Evolutionary conservation across 2,888 invertebrate species (phyloP), one percentile per base, ranked within the genome.

Genomic region (Temnothorax rugatulus): DNA sequence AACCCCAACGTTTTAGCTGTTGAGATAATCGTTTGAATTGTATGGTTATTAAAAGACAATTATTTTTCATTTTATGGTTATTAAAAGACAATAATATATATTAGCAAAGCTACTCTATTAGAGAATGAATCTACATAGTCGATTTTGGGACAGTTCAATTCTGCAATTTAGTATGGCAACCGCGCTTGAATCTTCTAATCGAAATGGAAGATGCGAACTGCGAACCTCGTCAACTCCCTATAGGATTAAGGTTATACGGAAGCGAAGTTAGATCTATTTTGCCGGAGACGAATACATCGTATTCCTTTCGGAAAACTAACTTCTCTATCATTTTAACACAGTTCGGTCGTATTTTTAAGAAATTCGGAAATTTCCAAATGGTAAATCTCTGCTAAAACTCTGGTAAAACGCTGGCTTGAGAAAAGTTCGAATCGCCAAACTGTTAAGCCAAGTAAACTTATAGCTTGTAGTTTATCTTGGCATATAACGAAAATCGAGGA

Each of bases 201-300:
- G 86, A 86, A 85, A 86, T 83, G 81, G 86, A 41, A 76, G 86
- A 79, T 66, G 85, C 66, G 74, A 73, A 83, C 81, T 85, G 79
- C 83, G 81, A 83, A 86, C 52, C 85, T 83, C 83, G 79, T 79
- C 85, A 77, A 86, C 75, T 86, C 85, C 74, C 85, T 81, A 50
- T 54, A 81, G 79, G 85, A 86, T 86, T 86, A 86, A 86, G 83
- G 83, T 79, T 82, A 61, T 79, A 77, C 64, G 74, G 63, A 74
- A 79, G 74, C 63, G 29, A 85, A 85, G 86, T 86, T 84, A 83
- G 85, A 86, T 86, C 85, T 79, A 86, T 86, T 86, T 86, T 85
- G 61, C 66, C 25, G 52, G 54, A 44, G 77, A 83, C 47, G 76
- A 83, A 83, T 66, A 76, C 75, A 63, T 75, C 82, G 82, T 82